Percentiles rank a stretch among this genome's conserved stretches.
phyloP scores from a whole-genome alignment of 2,888 invertebrate genomes.

The Cheilosia urbana region DNA sequence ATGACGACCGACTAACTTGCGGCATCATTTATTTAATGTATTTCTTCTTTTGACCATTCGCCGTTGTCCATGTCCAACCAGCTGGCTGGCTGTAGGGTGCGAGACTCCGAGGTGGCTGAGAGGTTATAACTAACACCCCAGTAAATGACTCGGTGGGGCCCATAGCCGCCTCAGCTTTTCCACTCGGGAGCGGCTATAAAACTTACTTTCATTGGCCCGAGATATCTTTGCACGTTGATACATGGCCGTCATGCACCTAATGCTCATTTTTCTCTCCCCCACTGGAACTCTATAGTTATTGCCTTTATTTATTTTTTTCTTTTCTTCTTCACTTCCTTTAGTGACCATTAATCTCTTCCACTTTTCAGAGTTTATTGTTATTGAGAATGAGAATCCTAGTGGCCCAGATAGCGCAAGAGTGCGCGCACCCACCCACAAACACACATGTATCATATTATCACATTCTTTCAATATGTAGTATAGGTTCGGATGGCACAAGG shows the following conservation, averaged over 20 bases:
- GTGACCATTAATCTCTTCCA: slow-evolving; percentile 76
- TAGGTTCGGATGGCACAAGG: slow-evolving; percentile 28
- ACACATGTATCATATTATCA: slow-evolving; percentile 74
- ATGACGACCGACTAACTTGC: slow-evolving; percentile 56
- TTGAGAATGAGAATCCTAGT: slow-evolving; percentile 69
- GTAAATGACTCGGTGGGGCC: slow-evolving; percentile 56
- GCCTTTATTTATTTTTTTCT: slow-evolving; percentile 21
- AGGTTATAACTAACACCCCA: slow-evolving; percentile 69
- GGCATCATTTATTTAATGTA: slow-evolving; percentile 70
- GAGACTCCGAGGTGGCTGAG: slow-evolving; percentile 43
- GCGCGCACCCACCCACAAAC: slow-evolving; percentile 39
- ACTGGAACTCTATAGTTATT: slow-evolving; percentile 27
- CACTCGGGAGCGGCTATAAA: slow-evolving; percentile 70
- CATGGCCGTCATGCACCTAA: slow-evolving; percentile 74
- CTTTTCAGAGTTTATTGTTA: slow-evolving; percentile 75
- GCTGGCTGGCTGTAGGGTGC: slow-evolving; percentile 36
- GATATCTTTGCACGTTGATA: slow-evolving; percentile 73
- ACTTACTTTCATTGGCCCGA: slow-evolving; percentile 68
- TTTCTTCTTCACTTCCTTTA: slow-evolving; percentile 57
- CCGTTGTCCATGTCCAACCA: slow-evolving; percentile 14
- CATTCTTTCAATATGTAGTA: slow-evolving; percentile 65
- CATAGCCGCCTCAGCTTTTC: slow-evolving; percentile 49
- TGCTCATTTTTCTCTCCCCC: slow-evolving; percentile 42
- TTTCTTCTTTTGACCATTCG: slow-evolving; percentile 44
- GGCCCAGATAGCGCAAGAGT: slow-evolving; percentile 50